Evolutionary conservation across 2,797 vertebrate genomes (phyloP).

Genomic region (Enteromius thamalakanensis): DNA sequence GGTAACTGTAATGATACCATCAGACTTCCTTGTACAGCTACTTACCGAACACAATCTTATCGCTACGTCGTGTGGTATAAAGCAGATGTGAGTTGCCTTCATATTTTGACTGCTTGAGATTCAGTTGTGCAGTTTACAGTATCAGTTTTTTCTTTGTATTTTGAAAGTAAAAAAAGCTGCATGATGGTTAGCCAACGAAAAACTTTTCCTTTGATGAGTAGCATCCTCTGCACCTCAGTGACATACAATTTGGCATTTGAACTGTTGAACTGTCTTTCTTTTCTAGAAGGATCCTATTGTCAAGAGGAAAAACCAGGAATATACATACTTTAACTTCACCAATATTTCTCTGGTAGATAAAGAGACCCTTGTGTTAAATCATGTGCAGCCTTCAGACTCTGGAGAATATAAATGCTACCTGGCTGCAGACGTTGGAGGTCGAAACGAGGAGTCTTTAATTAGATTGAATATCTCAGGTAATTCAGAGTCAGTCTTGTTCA

Average conservation of each 20-base stretch:
- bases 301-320: conserved; percentile 12
- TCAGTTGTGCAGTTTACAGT: background rate
- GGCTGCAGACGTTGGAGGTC: conserved; percentile 44
- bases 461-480: conserved; percentile 51
- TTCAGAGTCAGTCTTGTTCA: background rate
- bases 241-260: background rate
- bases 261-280: background rate
- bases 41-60: background rate
- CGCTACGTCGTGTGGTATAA: conserved; percentile 53
- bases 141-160: background rate
- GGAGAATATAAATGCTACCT: conserved; percentile 53
- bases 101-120: background rate
- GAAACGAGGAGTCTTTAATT: conserved; percentile 23
- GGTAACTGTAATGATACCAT: conserved; percentile 42
- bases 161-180: background rate
- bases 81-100: background rate
- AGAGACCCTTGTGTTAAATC: conserved; percentile 33
- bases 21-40: conserved; percentile 42
- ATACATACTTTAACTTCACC: conserved; percentile 38
- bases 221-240: background rate
- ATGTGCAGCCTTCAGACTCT: conserved; percentile 30
- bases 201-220: background rate
- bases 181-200: background rate
- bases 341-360: conserved; percentile 33
- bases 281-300: conserved; percentile 20